Base-by-base conservation (phyloP, 2,113 vertebrate species). In the Scophthalmus maximus region DNA sequence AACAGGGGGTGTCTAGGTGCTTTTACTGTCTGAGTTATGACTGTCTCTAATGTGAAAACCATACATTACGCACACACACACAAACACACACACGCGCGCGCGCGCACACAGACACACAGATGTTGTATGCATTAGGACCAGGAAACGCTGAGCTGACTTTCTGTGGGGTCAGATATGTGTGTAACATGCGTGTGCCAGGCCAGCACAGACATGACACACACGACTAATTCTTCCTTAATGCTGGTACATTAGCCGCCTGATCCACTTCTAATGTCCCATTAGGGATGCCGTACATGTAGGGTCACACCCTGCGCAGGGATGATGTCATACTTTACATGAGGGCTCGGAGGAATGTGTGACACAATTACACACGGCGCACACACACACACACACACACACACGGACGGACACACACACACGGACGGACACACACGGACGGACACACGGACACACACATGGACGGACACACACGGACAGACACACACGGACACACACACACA, bases 211-310 rank as follows among this genome's bases (percentile, higher is more conserved):
- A 81, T 77, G 76, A 84, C 75, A 89, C 76, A 83, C 67, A 86
- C 80, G 86, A 88, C 87, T 86, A 82, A 89, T 90, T 94, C 89
- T 74, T 79, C 84, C 52, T 87, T 89, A 85, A 88, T 87, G 85
- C 83, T 80, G 78, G 53, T 78, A 85, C 88, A 91, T 90, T 86
- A 90, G 83, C 61, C 8, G 76, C 60, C 85, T 93, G 91, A 93
- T 93, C 91, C 85, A 73, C 92, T 91, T 91, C 91, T 94, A 93
- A 94, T 94, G 89, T 87, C 92, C 92, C 93, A 89, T 94, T 94
- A 93, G 89, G 89, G 89, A 87, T 83, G 87, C 82, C 89, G 73
- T 89, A 92, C 91, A 90, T 90, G 87, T 59, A 89, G 88, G 92
- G 88, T 91, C 60, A 89, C 88, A 84, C 94, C 83, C 90, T 68